phyloP scores from a whole-genome alignment of 2,888 invertebrate genomes.

The Lasius platythorax region DNA sequence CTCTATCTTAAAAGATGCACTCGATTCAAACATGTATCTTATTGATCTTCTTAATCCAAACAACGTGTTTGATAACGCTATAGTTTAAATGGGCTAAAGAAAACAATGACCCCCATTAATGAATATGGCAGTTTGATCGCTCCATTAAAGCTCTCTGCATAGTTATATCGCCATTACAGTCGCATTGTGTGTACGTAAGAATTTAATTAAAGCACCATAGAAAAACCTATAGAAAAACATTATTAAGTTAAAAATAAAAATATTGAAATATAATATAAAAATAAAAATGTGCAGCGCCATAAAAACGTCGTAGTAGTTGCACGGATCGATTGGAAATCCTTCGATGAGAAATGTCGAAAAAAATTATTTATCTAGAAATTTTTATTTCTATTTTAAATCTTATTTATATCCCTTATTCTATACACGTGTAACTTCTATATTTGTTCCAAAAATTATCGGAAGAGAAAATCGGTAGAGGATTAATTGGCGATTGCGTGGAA shows the following conservation, averaged over 20 bases:
- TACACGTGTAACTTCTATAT: neutral
- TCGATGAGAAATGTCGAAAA: neutral
- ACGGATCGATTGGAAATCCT: neutral
- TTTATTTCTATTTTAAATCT: neutral
- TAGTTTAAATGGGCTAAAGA: slow-evolving; percentile 13
- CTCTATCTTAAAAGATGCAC: neutral
- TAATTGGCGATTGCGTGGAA: neutral
- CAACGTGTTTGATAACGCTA: neutral
- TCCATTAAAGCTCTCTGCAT: slow-evolving; percentile 17
- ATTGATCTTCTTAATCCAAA: slow-evolving; percentile 9
- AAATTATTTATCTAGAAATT: slow-evolving; percentile 1
- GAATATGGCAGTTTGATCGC: slow-evolving; percentile 20
- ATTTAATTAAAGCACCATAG: neutral
- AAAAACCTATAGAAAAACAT: neutral
- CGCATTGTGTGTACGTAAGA: neutral
- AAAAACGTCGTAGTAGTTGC: neutral
- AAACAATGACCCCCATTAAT: slow-evolving; percentile 18
- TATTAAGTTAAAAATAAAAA: neutral
- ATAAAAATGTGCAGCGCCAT: neutral
- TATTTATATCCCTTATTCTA: neutral
- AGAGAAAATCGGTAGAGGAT: neutral
- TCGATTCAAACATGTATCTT: neutral
- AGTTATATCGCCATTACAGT: neutral
- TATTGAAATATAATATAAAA: neutral
- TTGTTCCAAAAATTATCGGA: neutral